Conservation (phyloP, 1,140 invertebrate species). For the Musca domestica region DNA sequence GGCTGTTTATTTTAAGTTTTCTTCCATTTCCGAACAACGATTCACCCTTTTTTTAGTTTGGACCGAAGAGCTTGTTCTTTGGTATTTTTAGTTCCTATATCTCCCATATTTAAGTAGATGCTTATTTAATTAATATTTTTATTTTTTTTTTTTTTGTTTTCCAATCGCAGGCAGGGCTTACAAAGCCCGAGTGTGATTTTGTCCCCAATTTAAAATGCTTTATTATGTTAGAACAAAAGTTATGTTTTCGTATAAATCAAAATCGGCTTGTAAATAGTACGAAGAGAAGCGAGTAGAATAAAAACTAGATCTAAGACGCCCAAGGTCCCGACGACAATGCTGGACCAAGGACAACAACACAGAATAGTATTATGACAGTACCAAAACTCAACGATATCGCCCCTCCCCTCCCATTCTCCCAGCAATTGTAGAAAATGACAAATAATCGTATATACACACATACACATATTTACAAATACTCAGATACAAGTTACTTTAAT, state of each 20-base stretch:
- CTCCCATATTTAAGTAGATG: not conserved
- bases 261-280: not conserved
- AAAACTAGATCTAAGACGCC: not conserved
- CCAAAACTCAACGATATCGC: conserved; percentile 46
- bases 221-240: conserved; percentile 3
- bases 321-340: not conserved
- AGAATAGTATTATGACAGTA: conserved; percentile 43
- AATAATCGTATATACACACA: not conserved
- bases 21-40: conserved; percentile 10
- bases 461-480: not conserved
- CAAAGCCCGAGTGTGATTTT: not conserved
- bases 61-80: not conserved
- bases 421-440: not conserved
- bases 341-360: conserved; percentile 13
- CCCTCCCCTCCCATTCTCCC: no score
- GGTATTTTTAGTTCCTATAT: conserved; percentile 31
- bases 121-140: not conserved
- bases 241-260: conserved; percentile 7
- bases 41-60: not conserved
- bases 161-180: not conserved
- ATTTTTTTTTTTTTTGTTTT: not conserved
- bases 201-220: conserved; percentile 12
- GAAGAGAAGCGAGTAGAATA: not conserved
- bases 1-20: not conserved
- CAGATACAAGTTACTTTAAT: not conserved